Base-by-base conservation (phyloP, 1,140 invertebrate genomes). In the Holcopasites calliopsidis region DNA sequence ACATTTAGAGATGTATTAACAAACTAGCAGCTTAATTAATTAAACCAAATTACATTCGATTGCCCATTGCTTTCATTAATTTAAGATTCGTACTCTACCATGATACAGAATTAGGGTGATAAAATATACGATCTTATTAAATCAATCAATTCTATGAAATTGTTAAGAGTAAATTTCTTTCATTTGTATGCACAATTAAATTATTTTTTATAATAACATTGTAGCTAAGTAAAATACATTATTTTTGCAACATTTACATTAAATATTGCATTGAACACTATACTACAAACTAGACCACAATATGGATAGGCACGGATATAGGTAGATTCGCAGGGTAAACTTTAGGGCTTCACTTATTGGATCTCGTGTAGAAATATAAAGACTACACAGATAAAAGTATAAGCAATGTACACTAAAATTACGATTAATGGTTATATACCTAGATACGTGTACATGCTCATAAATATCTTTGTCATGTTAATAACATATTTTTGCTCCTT, bases 271-370 rank as follows among this genome's bases (percentile, higher is more conserved):
- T n/a, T n/a, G 44, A 26, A 65, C 47, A 77, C 61, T 42, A 55
- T 69, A 58, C 28, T 42, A 80, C 26, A 55, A 79, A 75, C 55
- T 73, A 73, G 73, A 85, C 76, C 58, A 70, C 18, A 52, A 69
- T 28, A 33, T 52, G 55, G 35, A 76, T 75, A 75, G 69, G 31
- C 28, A 58, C 28, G 49, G 55, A 81, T 77, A 69, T 79, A 76
- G 71, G 60, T 75, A 82, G 74, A 69, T 70, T 38, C 38, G 26
- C 10, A 77, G 54, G 77, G 66, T 79, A 8, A 86, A 47, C 84
- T 87, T 87, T 88, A 86, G 85, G 81, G 84, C 86, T 88, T 87
- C 81, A 80, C 76, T 88, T 87, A 87, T 85, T 87, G 86, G 79
- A 87, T 86, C 64, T 81, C 58, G 54, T 28, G 40, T 50, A 72